Evolutionary conservation across 2,888 invertebrate genomes (phyloP).

Genomic region (Perdita meconis): DNA sequence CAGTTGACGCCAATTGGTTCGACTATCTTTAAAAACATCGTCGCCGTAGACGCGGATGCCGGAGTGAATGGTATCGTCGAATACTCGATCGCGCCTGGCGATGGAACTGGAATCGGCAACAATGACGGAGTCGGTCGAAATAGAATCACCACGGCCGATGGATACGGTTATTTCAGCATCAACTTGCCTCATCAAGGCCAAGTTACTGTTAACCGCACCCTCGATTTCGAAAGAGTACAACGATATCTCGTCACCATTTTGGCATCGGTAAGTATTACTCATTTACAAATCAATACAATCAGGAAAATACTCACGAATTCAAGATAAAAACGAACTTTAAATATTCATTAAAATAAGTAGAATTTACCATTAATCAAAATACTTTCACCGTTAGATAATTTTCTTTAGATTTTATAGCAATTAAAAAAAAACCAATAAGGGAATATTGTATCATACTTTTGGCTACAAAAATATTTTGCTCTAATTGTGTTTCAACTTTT

Average conservation of each 20-base stretch:
- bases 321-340: too few relatives aligned
- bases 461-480: too few relatives aligned
- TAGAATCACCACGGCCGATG: constrained; percentile 89
- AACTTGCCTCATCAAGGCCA: constrained; percentile 95
- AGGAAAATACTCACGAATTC: not conserved
- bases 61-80: constrained; percentile 95
- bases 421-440: too few relatives aligned
- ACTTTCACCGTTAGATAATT: too few relatives aligned
- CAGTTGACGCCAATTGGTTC: constrained; percentile 94
- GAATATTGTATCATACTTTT: too few relatives aligned
- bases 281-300: not conserved
- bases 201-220: constrained; percentile 92
- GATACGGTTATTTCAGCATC: constrained; percentile 93
- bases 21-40: constrained; percentile 92
- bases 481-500: too few relatives aligned
- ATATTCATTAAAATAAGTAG: too few relatives aligned
- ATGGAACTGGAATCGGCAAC: constrained; percentile 85
- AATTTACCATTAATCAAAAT: too few relatives aligned
- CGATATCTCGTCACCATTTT: constrained; percentile 94
- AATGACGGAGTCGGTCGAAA: constrained; percentile 87
- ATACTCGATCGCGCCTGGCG: constrained; percentile 92
- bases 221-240: constrained; percentile 95
- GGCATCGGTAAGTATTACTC: constrained; percentile 89
- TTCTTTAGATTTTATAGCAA: too few relatives aligned
- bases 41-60: constrained; percentile 92